These are phyloP conservation scores for Maniola hyperantus DNA, from an alignment of 2,888 invertebrate species.

Conservation along the genomic window DNA sequence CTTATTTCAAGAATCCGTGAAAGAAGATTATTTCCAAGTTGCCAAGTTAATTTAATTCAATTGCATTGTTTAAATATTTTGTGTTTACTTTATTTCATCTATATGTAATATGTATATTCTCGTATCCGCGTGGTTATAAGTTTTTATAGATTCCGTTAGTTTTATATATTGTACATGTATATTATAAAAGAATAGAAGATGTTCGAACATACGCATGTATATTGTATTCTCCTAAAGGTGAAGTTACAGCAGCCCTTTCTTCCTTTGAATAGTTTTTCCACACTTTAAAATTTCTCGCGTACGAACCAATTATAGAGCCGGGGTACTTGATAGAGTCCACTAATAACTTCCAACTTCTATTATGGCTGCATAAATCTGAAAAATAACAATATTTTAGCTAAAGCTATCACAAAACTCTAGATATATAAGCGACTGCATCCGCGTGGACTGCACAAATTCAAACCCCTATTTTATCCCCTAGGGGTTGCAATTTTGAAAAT, in stretches of 20 bases:
- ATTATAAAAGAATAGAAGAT: too few relatives aligned
- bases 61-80: background rate
- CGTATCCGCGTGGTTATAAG: too few relatives aligned
- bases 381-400: conserved; percentile 27
- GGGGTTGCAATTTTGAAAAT: too few relatives aligned
- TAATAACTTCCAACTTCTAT: conserved; percentile 63
- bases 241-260: conserved; percentile 50
- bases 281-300: conserved; percentile 58
- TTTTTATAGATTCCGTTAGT: too few relatives aligned
- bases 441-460: too few relatives aligned
- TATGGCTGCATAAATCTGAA: conserved; percentile 71
- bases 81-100: background rate
- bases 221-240: conserved; percentile 54
- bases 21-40: background rate
- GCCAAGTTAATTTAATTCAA: background rate
- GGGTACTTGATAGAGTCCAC: conserved; percentile 59
- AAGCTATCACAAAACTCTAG: background rate
- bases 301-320: conserved; percentile 57
- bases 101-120: too few relatives aligned
- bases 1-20: background rate
- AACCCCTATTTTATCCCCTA: too few relatives aligned
- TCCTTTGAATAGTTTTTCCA: conserved; percentile 62
- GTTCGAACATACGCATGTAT: conserved; percentile 55
- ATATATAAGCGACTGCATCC: too few relatives aligned
- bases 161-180: too few relatives aligned